These are phyloP conservation scores for Venusia cambrica DNA, from an alignment of 2,888 invertebrate genomes.

Conservation along the genomic window DNA sequence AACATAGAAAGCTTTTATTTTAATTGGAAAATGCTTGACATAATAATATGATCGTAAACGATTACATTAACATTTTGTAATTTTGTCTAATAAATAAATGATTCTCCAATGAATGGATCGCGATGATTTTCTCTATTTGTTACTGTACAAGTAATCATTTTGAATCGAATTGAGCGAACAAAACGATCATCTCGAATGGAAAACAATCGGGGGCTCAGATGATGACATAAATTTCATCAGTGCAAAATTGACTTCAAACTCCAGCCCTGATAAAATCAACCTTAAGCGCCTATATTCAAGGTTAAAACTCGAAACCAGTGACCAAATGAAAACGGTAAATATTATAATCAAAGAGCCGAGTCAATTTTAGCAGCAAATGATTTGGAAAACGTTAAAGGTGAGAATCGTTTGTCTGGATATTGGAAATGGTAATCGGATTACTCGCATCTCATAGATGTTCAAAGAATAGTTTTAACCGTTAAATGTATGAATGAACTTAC, in stretches of 20 bases:
- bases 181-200: constrained; percentile 15
- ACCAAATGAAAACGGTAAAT: constrained; percentile 49
- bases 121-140: no score
- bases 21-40: no score
- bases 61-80: no score
- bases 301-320: constrained; percentile 6
- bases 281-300: background rate
- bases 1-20: no score
- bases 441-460: no score
- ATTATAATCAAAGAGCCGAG: constrained; percentile 47
- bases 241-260: constrained; percentile 16
- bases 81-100: no score
- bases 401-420: constrained; percentile 23
- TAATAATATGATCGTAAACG: no score
- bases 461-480: no score
- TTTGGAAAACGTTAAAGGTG: constrained; percentile 43
- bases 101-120: no score
- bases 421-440: constrained; percentile 18
- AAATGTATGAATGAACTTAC: no score
- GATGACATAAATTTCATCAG: constrained; percentile 30
- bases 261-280: constrained; percentile 1
- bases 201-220: constrained; percentile 18
- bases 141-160: constrained; percentile 11
- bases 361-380: constrained; percentile 50
- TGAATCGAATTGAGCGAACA: constrained; percentile 1